Evolutionary conservation across 2,888 invertebrate genomes (phyloP).

Genomic region (Himalopsyche kuldschensis): DNA sequence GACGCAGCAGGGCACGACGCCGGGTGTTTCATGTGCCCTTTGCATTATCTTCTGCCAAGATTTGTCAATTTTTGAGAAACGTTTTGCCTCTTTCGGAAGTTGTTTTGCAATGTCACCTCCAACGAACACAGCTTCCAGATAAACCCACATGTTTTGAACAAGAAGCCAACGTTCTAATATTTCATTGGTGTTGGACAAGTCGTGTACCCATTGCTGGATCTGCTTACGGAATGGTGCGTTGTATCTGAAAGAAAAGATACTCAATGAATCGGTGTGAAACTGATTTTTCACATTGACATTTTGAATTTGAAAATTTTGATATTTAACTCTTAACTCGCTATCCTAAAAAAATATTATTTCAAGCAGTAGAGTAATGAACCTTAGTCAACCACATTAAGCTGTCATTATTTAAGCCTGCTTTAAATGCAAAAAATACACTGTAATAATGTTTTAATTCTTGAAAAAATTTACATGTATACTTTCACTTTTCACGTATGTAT

Average conservation of each 20-base stretch:
- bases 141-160: constrained; percentile 98
- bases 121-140: constrained; percentile 95
- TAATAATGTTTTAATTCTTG: no score
- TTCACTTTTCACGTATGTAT: no score
- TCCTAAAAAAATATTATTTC: no score
- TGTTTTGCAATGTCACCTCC: constrained; percentile 99
- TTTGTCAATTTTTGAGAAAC: constrained; percentile 96
- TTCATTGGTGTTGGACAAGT: constrained; percentile 94
- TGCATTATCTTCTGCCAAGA: constrained; percentile 99
- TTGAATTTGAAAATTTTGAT: no score
- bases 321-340: no score
- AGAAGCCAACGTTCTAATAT: constrained; percentile 94
- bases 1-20: constrained; percentile 94
- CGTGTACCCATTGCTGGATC: constrained; percentile 93
- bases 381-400: no score
- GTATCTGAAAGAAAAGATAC: constrained; percentile 66
- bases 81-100: constrained; percentile 89
- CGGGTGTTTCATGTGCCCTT: constrained; percentile 93
- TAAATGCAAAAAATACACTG: no score
- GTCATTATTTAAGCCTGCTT: no score
- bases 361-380: no score
- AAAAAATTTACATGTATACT: no score
- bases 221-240: constrained; percentile 96
- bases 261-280: no score
- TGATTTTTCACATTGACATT: no score